Percentiles rank a stretch among this genome's conserved stretches.
These are phyloP conservation scores for Cantharis lateralis DNA, from an alignment of 2,888 invertebrate species.

Conservation along the genomic window DNA sequence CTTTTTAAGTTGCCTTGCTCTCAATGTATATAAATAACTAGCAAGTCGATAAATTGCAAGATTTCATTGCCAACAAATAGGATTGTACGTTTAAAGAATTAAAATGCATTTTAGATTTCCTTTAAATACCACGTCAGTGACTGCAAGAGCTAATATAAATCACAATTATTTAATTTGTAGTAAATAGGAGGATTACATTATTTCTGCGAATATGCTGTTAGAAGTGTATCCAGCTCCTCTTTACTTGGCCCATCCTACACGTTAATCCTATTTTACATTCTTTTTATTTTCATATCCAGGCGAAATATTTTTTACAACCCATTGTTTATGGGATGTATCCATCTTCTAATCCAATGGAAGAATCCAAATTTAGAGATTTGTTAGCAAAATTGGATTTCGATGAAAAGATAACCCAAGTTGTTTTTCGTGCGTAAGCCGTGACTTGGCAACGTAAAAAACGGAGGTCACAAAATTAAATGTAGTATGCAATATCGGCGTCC, in stretches of 20 bases:
- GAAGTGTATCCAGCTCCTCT: neutral
- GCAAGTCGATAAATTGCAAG: slow-evolving; percentile 27
- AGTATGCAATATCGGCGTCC: neutral
- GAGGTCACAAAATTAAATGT: neutral
- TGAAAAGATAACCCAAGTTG: neutral
- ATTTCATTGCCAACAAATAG: slow-evolving; percentile 28
- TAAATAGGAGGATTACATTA: neutral
- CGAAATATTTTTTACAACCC: neutral
- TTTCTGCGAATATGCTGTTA: neutral
- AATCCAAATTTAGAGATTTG: neutral
- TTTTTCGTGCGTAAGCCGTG: neutral
- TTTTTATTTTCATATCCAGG: neutral
- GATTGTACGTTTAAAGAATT: neutral
- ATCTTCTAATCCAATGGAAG: neutral
- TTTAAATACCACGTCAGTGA: neutral
- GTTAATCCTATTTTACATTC: neutral
- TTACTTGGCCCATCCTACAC: neutral
- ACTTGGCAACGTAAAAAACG: neutral
- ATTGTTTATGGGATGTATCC: neutral
- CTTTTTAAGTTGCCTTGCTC: slow-evolving; percentile 21
- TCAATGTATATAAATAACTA: slow-evolving; percentile 23
- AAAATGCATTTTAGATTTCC: neutral
- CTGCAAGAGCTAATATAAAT: neutral
- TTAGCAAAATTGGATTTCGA: neutral
- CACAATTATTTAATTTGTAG: neutral